Evolutionary conservation across 2,888 invertebrate genomes (phyloP), one percentile per base, ranked within the genome.

Genomic region (Athalia circularis): DNA sequence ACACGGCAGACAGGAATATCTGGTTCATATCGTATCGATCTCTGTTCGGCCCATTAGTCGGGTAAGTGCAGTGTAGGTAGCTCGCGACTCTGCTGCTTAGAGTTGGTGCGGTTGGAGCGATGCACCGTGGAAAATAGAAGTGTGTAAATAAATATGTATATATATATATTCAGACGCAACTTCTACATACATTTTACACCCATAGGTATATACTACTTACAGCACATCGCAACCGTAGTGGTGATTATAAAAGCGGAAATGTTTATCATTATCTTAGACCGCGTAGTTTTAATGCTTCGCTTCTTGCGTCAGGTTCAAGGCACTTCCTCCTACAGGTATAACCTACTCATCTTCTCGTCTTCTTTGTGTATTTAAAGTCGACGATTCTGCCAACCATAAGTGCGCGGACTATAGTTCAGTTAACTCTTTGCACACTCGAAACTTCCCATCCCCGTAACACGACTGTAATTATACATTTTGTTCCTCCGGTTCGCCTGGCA

Each of bases 231-330:
- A 59, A 13, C n/a, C n/a, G 61, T 45, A 29, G 29, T 29, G 29
- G 62, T 29, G 61, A 48, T 82, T 82, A 82, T 80, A 77, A 82
- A 84, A 79, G 77, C 82, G 84, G 84, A 85, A 85, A 82, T 81
- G 77, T 81, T 83, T 83, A 83, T 86, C 83, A 83, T 85, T 85
- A 83, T 83, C 83, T 79, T 70, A 80, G 74, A 78, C 80, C 77
- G 79, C 65, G 80, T 79, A 70, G 83, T 80, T 82, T 84, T 79
- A 83, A 86, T 84, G 86, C 82, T 83, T 85, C 84, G 85, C 80
- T 86, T 84, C 75, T 75, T 80, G 74, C 86, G 84, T 85, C 83
- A 83, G 84, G 87, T 86, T 87, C 86, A 87, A 87, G 87, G 86
- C 82, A 84, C 84, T 82, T 81, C 79, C 80, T 77, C 48, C 77